Percentiles rank a stretch among this genome's conserved stretches.
These are phyloP conservation scores for Heliopora coerulea DNA, from an alignment of 92 coral and sea anemone species.

Conservation along the genomic window DNA sequence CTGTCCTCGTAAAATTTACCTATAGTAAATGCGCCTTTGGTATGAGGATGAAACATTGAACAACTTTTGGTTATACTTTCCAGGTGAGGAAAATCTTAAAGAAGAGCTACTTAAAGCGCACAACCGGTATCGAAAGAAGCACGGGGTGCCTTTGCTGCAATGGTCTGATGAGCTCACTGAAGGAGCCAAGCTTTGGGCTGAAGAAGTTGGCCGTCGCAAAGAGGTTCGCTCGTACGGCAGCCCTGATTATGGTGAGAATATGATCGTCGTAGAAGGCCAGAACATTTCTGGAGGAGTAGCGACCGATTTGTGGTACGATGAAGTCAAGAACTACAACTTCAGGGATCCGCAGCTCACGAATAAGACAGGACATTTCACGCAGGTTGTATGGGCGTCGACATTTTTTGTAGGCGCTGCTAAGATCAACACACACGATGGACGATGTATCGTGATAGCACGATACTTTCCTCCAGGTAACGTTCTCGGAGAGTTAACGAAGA, in stretches of 20 bases:
- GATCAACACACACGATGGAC: slow-evolving; percentile 32
- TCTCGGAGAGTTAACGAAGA: slow-evolving; percentile 22
- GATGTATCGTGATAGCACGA: slow-evolving; percentile 35
- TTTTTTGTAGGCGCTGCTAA: slow-evolving; percentile 41
- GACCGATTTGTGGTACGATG: slow-evolving; percentile 85
- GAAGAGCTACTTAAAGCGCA: slow-evolving; percentile 79
- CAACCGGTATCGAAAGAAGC: slow-evolving; percentile 76
- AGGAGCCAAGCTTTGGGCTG: slow-evolving; percentile 92
- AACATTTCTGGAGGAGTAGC: slow-evolving; percentile 83
- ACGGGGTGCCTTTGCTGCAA: slow-evolving; percentile 68
- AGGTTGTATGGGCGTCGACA: slow-evolving; percentile 73
- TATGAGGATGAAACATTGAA: too few species aligned
- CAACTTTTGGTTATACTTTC: too few species aligned
- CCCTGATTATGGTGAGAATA: slow-evolving; percentile 82
- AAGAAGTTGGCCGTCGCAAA: slow-evolving; percentile 81
- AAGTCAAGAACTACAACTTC: slow-evolving; percentile 70
- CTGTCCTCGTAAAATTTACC: too few species aligned
- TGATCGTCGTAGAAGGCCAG: slow-evolving; percentile 81
- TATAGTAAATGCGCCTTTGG: too few species aligned
- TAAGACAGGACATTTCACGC: slow-evolving; percentile 91
- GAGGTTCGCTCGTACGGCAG: slow-evolving; percentile 69
- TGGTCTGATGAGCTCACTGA: slow-evolving; percentile 89
- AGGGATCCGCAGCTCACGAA: slow-evolving; percentile 75
- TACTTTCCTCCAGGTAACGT: slow-evolving; percentile 38
- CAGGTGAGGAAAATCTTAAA: slow-evolving; percentile 55